Base-by-base conservation (phyloP, 1,140 invertebrate species). In the Epicauta chinensis region DNA sequence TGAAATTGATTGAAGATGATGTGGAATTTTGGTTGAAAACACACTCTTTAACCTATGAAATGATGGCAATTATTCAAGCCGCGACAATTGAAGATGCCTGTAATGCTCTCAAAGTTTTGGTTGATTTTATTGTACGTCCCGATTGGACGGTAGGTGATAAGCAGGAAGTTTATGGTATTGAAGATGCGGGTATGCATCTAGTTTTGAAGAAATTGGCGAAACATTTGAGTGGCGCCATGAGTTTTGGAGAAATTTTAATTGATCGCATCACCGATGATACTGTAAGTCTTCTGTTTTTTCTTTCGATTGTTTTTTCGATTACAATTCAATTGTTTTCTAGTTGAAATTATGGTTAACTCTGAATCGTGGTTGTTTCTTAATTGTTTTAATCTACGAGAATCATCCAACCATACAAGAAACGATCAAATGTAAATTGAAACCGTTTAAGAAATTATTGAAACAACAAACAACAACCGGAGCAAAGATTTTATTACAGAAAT, bases 181-280 rank as follows among this genome's bases (percentile, higher is more conserved):
- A 93, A 72, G 81, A 91, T 69, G 69, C 85, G 0, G 89, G 86
- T 10, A 74, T 90, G 49, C 88, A 92, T 68, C 79, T 86, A 75
- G 80, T 82, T 30, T 65, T 93, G 2, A 93, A 93, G 59, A 89
- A 90, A 70, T 70, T 93, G 11, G 79, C 90, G 12, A 73, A 79
- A 43, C 69, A 81, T 44, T 87, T 91, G 40, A 68, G 64, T 16
- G 51, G 53, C 10, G 57, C 66, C 48, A 51, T 43, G 17, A 74
- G 73, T 10, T 79, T 83, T 60, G 71, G 76, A 3, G 52, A 65
- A 31, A 48, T 67, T 11, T 56, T 84, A 12, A 45, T 77, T 10
- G 34, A 71, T 32, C 58, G 66, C 11, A 52, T 82, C 23, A 62
- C 67, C 32, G 45, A 82, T 71, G 78, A 82, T 62, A 70, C 71